A percentile compares a stretch with the other conserved stretches of the same genome.
phyloP scores from a whole-genome alignment of 2,113 vertebrate species.

The Gadus chalcogrammus region DNA sequence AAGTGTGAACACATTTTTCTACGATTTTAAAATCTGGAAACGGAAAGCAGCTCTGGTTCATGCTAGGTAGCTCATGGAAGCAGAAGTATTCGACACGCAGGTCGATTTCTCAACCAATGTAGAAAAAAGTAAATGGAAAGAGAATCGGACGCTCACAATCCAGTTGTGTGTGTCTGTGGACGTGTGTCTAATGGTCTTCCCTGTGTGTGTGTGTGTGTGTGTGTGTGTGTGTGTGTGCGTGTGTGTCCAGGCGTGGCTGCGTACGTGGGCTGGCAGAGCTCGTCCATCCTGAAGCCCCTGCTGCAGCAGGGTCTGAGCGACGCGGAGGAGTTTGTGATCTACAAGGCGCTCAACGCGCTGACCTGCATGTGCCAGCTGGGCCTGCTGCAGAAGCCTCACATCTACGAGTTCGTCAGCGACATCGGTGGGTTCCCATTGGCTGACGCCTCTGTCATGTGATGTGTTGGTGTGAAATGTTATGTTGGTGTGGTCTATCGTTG shows the following conservation, averaged over 20 bases:
- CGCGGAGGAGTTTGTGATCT: conserved; percentile 97
- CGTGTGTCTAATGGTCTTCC: not conserved
- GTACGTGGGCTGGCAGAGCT: conserved; percentile 98
- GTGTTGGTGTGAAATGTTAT: no score
- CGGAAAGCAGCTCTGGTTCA: no score
- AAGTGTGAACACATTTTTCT: no score
- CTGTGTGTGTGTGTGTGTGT: not conserved
- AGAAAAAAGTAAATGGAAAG: no score
- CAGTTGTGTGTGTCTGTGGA: no score
- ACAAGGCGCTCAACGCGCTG: conserved; percentile 92
- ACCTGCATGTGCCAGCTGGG: conserved; percentile 97
- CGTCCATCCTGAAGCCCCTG: conserved; percentile 93
- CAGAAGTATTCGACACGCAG: no score
- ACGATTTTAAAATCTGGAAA: no score
- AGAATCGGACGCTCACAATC: no score
- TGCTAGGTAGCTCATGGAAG: no score
- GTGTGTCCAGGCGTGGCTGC: conserved; percentile 86
- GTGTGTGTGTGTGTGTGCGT: not conserved
- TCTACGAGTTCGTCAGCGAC: conserved; percentile 95
- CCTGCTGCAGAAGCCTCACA: conserved; percentile 92
- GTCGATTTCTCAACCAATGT: no score
- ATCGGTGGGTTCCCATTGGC: conserved; percentile 77
- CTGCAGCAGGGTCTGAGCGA: conserved; percentile 96
- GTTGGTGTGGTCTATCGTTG: no score
- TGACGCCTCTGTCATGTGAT: no score